These are phyloP conservation scores for Oryzias curvinotus DNA, from an alignment of 2,113 vertebrate genomes.

Conservation along the genomic window DNA sequence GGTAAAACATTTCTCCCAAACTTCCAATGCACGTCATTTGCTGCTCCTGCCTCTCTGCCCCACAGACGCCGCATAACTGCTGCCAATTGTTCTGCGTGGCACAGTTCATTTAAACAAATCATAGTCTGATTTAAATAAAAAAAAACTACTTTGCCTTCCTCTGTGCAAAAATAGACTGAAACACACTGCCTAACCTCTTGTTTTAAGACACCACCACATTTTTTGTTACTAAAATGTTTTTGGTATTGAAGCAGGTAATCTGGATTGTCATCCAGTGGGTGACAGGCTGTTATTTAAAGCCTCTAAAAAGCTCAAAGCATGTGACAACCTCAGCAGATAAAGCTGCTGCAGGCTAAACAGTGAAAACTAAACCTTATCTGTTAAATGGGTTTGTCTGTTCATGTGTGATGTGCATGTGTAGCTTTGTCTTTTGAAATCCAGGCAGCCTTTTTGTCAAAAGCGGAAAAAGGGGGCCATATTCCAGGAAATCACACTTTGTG, in stretches of 20 bases:
- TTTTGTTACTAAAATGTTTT: conserved; percentile 8
- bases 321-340: conserved; percentile 48
- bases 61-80: no score
- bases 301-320: conserved; percentile 24
- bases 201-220: conserved; percentile 32
- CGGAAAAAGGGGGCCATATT: not conserved
- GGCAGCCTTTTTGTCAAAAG: not conserved
- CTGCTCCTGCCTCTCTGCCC: conserved; percentile 17
- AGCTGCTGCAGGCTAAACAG: conserved; percentile 16
- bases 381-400: conserved; percentile 11
- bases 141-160: no score
- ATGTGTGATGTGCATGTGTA: not conserved
- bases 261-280: conserved; percentile 28
- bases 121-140: not conserved
- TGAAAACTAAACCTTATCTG: conserved; percentile 19
- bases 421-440: not conserved
- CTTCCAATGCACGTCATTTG: conserved; percentile 14
- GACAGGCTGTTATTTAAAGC: conserved; percentile 31
- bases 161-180: no score
- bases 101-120: not conserved
- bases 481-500: conserved; percentile 7
- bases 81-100: not conserved
- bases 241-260: conserved; percentile 42
- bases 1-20: conserved; percentile 1
- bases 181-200: not conserved